Base-by-base conservation (phyloP, 2,888 invertebrate genomes). In the Philereme vetulata region DNA sequence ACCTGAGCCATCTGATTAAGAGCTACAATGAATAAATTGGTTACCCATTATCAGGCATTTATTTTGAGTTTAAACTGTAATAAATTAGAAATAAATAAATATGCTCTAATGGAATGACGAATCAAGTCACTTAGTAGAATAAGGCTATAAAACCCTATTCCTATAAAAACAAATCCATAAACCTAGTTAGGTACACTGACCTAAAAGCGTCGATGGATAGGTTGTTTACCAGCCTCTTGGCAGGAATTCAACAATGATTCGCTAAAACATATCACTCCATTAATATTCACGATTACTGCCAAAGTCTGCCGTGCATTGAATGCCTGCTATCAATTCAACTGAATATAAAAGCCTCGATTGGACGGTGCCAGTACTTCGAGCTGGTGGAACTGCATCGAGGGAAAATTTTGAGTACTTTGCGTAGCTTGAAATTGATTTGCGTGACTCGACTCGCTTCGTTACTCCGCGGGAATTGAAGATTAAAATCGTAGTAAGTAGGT, bases 231-330 rank as follows among this genome's bases (percentile, higher is more conserved):
- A 79, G 76, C 76, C 72, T 74, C 75, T 84, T 88, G 86, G 86
- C 87, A 84, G 73, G 73, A 75, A 77, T 82, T 80, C 82, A 83
- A 80, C 76, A 76, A 75, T 81, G 77, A 81, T 79, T 72, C 72
- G 74, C 77, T 81, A 78, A 77, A 81, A 79, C 77, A 81, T 78
- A 80, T 80, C 77, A 77, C 79, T 77, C 76, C 78, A 83, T 85
- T 86, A 85, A 80, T 84, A 87, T 86, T 85, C 85, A 79, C 72
- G 74, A 71, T 66, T 68, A 68, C 74, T 81, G 85, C 85, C 82
- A 86, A 85, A 75, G 66, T 62, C 67, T 56, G 61, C 52, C 69
- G 66, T 66, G 57, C 68, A 72, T 74, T 72, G 68, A 72, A 77
- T 74, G 70, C 61, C 56, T 63, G 53, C 61, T 65, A 78, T 78